Base-by-base conservation (phyloP, 1,140 invertebrate genomes). In the Pachyrhynchus sulphureomaculatus region DNA sequence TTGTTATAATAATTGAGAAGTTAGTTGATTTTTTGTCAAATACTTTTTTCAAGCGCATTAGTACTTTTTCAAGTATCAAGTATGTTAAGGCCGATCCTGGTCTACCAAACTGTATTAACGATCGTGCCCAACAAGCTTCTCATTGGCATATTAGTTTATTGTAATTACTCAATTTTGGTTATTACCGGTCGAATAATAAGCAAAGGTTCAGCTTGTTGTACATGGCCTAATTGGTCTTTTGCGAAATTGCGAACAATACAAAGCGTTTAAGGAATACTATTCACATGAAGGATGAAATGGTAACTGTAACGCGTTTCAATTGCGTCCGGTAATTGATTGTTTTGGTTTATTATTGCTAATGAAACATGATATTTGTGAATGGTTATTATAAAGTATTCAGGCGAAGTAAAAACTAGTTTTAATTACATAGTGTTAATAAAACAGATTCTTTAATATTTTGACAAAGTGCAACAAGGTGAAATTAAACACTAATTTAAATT, bases 151-250 rank as follows among this genome's bases (percentile, higher is more conserved):
- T 24, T 57, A 47, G 42, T 57, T 47, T 57, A 57, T 57, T 57
- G 54, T 57, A 47, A 57, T 57, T 45, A 57, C 41, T 57, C 54
- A 57, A 57, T 57, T 57, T 57, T 47, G 47, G 54, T 34, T 57
- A 57, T 33, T 39, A 8, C 17, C 26, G 36, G 20, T 10, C 54
- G 21, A 45, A 48, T 57, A 48, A 57, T 57, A 42, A 57, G 42
- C 26, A 36, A 36, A 37, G 26, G 42, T 33, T 49, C 20, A 10
- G 20, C 21, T 8, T 15, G 17, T 29, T 20, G 37, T 26, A 17
- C 29, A 26, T 18, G 10, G 42, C 42, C 42, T 57, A 57, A 57
- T 47, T 57, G 54, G 41, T 47, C 52, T 42, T 54, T 54, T 21
- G 20, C 13, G 6, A 37, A 36, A 51, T 51, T 8, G 48, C 33